Conservation (phyloP, 30 jellyfish, hydroid and myxozoan genomes). For the Hydractinia symbiolongicarpus region DNA sequence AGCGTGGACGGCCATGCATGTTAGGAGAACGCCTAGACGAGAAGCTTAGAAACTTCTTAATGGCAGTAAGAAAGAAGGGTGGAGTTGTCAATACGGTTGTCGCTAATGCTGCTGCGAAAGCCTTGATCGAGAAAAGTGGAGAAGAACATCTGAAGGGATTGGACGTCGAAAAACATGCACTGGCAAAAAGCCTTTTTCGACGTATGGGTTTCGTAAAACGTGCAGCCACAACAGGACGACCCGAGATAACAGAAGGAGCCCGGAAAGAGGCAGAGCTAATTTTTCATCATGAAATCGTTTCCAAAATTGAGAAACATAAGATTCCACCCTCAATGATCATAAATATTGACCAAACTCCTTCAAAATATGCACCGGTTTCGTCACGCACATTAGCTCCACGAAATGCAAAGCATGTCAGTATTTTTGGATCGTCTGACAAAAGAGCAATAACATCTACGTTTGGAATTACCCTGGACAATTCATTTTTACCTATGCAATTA, state of each 20-base stretch:
- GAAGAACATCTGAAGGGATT: conserved; percentile 18
- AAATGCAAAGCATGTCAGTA: neutral
- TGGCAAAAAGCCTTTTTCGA: conserved; percentile 14
- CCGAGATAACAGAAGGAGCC: conserved; percentile 3
- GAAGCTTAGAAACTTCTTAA: neutral
- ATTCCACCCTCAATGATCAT: conserved; percentile 6
- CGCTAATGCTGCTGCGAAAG: conserved; percentile 15
- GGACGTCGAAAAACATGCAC: neutral
- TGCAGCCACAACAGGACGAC: neutral
- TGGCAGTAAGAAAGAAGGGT: neutral
- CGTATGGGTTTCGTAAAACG: neutral
- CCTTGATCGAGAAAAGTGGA: conserved; percentile 10
- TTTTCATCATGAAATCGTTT: neutral
- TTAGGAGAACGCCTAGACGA: neutral
- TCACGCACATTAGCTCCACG: neutral
- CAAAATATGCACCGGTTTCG: conserved; percentile 10
- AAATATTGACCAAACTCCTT: conserved; percentile 4
- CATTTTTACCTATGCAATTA: neutral
- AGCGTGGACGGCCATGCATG: conserved; percentile 3
- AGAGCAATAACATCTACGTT: conserved; percentile 20
- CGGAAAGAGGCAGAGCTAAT: neutral
- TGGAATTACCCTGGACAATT: neutral
- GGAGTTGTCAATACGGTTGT: conserved; percentile 16
- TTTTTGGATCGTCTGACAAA: neutral
- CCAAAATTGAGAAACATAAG: conserved; percentile 3